Conservation (phyloP, 2,797 vertebrate genomes). For the Trematomus bernacchii region DNA sequence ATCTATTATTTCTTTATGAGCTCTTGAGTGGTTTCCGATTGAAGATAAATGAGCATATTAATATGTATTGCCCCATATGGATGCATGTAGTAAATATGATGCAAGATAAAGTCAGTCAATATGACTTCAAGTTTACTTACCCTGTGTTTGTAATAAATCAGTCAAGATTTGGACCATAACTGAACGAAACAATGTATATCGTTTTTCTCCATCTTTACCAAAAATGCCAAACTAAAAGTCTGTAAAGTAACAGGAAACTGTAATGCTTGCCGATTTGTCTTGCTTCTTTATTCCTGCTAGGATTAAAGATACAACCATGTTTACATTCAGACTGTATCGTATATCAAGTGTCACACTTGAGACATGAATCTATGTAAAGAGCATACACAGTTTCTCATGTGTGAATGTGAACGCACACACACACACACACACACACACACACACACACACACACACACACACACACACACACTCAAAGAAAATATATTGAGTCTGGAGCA, state of each 20-base stretch:
- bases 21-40: too few relatives aligned
- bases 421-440: background rate
- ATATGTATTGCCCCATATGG: background rate
- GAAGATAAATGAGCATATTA: too few relatives aligned
- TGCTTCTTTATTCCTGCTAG: background rate
- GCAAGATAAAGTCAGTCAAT: background rate
- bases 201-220: background rate
- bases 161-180: background rate
- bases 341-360: background rate
- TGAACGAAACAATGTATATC: background rate
- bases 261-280: too few relatives aligned
- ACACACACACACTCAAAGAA: background rate
- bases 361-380: background rate
- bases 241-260: too few relatives aligned
- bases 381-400: background rate
- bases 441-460: background rate
- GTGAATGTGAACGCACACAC: too few relatives aligned
- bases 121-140: too few relatives aligned
- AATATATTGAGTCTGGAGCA: conserved; percentile 32
- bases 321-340: background rate
- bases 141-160: too few relatives aligned
- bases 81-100: background rate
- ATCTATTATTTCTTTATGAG: too few relatives aligned
- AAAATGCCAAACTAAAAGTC: background rate
- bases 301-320: background rate